Conservation (phyloP, 37 sponge, comb jelly and placozoan species). For the Geodia barretti region DNA sequence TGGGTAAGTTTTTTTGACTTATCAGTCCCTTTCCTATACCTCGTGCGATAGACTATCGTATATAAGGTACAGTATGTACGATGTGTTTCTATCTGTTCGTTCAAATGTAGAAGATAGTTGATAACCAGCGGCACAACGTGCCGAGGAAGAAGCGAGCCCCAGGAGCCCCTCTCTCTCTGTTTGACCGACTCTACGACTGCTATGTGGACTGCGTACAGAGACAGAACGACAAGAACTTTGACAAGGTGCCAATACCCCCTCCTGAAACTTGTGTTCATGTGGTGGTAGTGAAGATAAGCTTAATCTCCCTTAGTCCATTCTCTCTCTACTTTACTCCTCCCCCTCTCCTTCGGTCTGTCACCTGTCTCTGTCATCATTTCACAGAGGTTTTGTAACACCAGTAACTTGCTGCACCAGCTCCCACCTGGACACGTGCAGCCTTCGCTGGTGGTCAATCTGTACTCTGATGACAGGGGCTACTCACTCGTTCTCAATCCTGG, state of each 20-base stretch:
- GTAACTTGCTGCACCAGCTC: conserved; percentile 45
- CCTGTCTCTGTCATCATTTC: not conserved
- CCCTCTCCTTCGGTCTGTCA: not conserved
- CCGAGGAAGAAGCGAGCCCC: conserved; percentile 17
- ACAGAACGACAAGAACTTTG: conserved; percentile 21
- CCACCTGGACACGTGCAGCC: conserved; percentile 22
- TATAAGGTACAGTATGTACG: not conserved
- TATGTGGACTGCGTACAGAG: conserved; percentile 36
- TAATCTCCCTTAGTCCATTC: not conserved
- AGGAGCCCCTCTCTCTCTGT: conserved; percentile 7
- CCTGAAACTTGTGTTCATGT: not conserved
- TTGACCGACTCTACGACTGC: conserved; percentile 40
- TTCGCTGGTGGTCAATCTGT: conserved; percentile 62
- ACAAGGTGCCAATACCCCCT: too few species aligned
- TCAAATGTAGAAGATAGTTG: conserved; percentile 51
- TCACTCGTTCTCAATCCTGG: conserved; percentile 47
- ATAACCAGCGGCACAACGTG: conserved; percentile 41
- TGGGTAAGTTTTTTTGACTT: conserved; percentile 51
- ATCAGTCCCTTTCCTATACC: too few species aligned
- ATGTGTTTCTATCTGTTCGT: not conserved
- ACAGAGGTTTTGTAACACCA: conserved; percentile 59
- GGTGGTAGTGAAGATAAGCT: not conserved
- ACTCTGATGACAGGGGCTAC: conserved; percentile 71
- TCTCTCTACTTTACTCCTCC: not conserved
- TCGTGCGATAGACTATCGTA: not conserved